Evolutionary conservation across 2,888 invertebrate genomes (phyloP).

Genomic region (Cephus pulcher): DNA sequence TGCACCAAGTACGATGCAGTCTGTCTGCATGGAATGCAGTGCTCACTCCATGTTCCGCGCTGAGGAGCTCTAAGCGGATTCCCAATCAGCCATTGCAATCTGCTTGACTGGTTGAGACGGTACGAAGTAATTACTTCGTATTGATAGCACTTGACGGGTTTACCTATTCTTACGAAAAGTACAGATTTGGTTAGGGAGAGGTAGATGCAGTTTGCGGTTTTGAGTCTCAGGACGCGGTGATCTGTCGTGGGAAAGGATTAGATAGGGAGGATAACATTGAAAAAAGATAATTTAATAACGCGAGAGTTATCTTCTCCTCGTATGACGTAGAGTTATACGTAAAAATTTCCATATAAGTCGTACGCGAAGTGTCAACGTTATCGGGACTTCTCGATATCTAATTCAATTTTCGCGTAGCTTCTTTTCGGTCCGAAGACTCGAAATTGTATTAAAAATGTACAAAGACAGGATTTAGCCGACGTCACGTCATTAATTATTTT

Average conservation of each 20-base stretch:
- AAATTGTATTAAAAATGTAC: background rate
- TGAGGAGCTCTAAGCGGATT: constrained; percentile 5
- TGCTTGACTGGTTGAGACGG: background rate
- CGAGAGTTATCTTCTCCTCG: background rate
- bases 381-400: background rate
- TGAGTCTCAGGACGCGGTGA: background rate
- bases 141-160: background rate
- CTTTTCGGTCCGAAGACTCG: background rate
- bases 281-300: background rate
- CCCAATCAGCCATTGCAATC: constrained; percentile 6
- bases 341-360: background rate
- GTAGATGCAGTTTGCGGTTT: background rate
- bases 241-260: background rate
- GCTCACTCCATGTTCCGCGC: background rate
- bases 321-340: background rate
- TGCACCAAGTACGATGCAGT: background rate
- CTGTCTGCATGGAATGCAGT: background rate
- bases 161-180: background rate
- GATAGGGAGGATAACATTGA: background rate
- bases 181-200: background rate
- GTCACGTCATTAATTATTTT: background rate
- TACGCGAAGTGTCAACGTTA: background rate
- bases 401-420: background rate
- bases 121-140: background rate
- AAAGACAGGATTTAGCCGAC: background rate